These are phyloP conservation scores for Spodoptera littoralis DNA, from an alignment of 2,888 invertebrate species.

Conservation along the genomic window DNA sequence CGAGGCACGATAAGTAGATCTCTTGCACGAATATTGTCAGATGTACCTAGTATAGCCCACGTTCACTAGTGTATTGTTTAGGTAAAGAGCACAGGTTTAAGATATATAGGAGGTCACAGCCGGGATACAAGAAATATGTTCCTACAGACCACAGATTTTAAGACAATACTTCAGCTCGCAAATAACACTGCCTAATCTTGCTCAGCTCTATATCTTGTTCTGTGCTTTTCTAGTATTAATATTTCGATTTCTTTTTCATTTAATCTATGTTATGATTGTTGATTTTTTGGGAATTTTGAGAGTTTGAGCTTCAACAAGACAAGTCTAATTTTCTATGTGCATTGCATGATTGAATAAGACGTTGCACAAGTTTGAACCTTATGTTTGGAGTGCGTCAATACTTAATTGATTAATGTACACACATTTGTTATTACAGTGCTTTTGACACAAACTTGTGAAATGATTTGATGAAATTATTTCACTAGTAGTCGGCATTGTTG, in stretches of 20 bases:
- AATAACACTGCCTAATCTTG: slow-evolving; percentile 88
- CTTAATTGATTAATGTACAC: slow-evolving; percentile 12
- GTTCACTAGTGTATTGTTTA: slow-evolving; percentile 64
- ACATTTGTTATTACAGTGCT: slow-evolving; percentile 3
- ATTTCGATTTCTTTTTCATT: slow-evolving; percentile 65
- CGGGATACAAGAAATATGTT: slow-evolving; percentile 72
- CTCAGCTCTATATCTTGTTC: slow-evolving; percentile 83
- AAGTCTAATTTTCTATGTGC: slow-evolving; percentile 61
- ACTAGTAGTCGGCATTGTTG: slow-evolving; percentile 27
- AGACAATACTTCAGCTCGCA: slow-evolving; percentile 80
- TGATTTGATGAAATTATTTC: slow-evolving; percentile 50
- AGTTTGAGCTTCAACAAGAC: slow-evolving; percentile 66
- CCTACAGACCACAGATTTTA: slow-evolving; percentile 71
- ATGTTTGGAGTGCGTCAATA: slow-evolving; percentile 17
- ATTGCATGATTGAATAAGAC: slow-evolving; percentile 68
- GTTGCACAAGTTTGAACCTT: slow-evolving; percentile 67
- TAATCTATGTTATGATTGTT: slow-evolving; percentile 62
- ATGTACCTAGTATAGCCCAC: slow-evolving; percentile 63
- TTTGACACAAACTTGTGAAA: slow-evolving; percentile 63
- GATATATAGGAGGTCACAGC: slow-evolving; percentile 68
- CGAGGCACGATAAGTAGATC: slow-evolving; percentile 76
- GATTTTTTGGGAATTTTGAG: slow-evolving; percentile 65
- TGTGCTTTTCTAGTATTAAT: slow-evolving; percentile 81
- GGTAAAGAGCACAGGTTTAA: slow-evolving; percentile 79
- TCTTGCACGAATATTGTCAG: slow-evolving; percentile 77